Conservation (phyloP, 2,888 invertebrate genomes). For the Idaea straminata region DNA sequence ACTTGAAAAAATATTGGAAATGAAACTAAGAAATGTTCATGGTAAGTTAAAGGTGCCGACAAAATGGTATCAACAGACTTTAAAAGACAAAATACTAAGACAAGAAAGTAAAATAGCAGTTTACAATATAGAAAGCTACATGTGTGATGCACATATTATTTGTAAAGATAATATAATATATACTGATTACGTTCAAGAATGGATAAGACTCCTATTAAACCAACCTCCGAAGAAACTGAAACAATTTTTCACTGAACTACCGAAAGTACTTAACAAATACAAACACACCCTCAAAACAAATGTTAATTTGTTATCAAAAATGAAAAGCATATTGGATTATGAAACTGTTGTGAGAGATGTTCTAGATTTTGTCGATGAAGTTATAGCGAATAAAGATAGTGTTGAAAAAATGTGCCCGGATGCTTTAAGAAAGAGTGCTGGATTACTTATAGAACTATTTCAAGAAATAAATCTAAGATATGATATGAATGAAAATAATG, state of each 20-base stretch:
- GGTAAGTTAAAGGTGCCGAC: constrained; percentile 28
- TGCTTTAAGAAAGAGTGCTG: constrained; percentile 31
- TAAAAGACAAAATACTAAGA: constrained; percentile 44
- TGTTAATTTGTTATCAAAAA: constrained; percentile 36
- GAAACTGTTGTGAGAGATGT: constrained; percentile 41
- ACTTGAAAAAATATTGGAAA: constrained; percentile 38
- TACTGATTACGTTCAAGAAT: constrained; percentile 44
- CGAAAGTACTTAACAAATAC: constrained; percentile 34
- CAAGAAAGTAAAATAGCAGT: constrained; percentile 47
- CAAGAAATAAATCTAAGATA: constrained; percentile 41
- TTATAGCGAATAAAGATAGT: constrained; percentile 38
- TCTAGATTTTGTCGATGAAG: constrained; percentile 51
- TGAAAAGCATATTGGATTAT: constrained; percentile 31
- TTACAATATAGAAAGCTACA: constrained; percentile 35
- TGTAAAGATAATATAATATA: constrained; percentile 43
- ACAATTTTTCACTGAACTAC: constrained; percentile 34
- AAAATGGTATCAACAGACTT: constrained; percentile 36
- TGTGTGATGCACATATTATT: constrained; percentile 41
- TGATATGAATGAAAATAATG: constrained; percentile 37
- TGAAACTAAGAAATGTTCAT: constrained; percentile 30
- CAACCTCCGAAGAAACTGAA: constrained; percentile 27
- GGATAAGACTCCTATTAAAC: constrained; percentile 41
- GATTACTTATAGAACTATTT: constrained; percentile 35
- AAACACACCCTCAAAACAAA: constrained; percentile 38
- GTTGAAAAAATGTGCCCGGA: constrained; percentile 32